These are phyloP conservation scores for Mormyrus hasselquistii DNA, from an alignment of 2,797 vertebrate genomes.

Conservation along the genomic window DNA sequence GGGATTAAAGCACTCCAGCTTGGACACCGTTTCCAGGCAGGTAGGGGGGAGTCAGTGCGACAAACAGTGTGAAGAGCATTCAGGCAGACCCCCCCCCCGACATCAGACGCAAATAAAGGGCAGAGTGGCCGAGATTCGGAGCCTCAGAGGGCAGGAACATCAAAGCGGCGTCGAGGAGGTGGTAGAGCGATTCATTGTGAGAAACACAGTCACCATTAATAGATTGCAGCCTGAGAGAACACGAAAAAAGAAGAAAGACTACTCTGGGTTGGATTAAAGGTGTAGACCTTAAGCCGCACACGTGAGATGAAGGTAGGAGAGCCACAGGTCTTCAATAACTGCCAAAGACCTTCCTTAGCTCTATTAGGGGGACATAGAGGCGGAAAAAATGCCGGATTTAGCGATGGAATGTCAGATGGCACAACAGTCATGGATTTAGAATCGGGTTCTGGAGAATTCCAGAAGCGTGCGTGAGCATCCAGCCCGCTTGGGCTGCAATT, in stretches of 20 bases:
- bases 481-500: not conserved
- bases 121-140: slow-evolving; percentile 31
- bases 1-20: not conserved
- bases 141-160: slow-evolving; percentile 21
- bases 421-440: not conserved
- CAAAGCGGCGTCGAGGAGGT: slow-evolving; percentile 23
- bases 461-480: not conserved
- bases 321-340: not conserved
- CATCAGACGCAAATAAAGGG: slow-evolving; percentile 12
- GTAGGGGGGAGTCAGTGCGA: slow-evolving; percentile 28
- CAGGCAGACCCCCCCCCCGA: slow-evolving; percentile 25
- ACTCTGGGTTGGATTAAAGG: slow-evolving; percentile 41
- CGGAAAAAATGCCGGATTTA: not conserved
- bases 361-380: no score
- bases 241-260: slow-evolving; percentile 25
- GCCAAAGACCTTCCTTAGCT: not conserved
- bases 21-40: not conserved
- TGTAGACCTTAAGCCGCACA: slow-evolving; percentile 24
- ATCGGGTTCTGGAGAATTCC: not conserved
- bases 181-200: not conserved
- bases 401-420: not conserved
- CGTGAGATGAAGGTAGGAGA: not conserved
- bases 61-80: slow-evolving; percentile 25
- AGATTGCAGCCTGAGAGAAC: slow-evolving; percentile 25
- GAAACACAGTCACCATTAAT: slow-evolving; percentile 29